Evolutionary conservation across 2,113 vertebrate genomes (phyloP), one percentile per base, ranked within the genome.

Genomic region (Apaloderma vittatum): DNA sequence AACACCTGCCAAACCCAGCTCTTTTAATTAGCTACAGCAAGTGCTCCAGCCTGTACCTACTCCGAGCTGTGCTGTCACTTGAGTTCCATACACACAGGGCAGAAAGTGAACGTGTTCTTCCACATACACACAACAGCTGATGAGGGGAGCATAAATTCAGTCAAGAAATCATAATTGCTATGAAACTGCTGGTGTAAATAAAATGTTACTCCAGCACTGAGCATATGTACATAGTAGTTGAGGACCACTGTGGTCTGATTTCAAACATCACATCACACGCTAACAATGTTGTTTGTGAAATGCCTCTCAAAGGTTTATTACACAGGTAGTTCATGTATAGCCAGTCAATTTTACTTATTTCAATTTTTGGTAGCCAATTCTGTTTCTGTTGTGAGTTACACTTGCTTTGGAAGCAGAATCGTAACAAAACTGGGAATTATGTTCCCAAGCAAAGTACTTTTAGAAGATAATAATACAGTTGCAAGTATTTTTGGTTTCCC

Each of bases 201-300:
- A 97, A 94, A 98, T 96, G 96, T 97, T 98, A 98, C 96, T 92
- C 96, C 88, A 97, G 97, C 97, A 96, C 94, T 96, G 92, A 95
- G 61, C 87, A 26, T 98, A 98, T 98, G 83, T 98, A 98, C 98
- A 98, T 96, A 97, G 81, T 94, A 97, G 84, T 67, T 97, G 97
- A 97, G 97, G 98, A 98, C 98, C 98, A 98, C 96, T 98, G 97
- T 98, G 98, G 97, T 98, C 98, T 98, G 96, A 98, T 97, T 98
- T 86, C 95, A 97, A 98, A 98, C 95, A 94, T 98, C 98, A 98
- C 98, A 98, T 98, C 97, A 96, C 97, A 98, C 97, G 95, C 93
- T 97, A 97, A 98, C 97, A 97, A 96, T 97, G 97, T 89, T 95
- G 91, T 97, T 95, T 97, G 96, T 98, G 97, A 98, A 98, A 97